A percentile compares a stretch with the other conserved stretches of the same genome.
Evolutionary conservation across 2,888 invertebrate genomes (phyloP).

Genomic region (Cheilosia vulpina): DNA sequence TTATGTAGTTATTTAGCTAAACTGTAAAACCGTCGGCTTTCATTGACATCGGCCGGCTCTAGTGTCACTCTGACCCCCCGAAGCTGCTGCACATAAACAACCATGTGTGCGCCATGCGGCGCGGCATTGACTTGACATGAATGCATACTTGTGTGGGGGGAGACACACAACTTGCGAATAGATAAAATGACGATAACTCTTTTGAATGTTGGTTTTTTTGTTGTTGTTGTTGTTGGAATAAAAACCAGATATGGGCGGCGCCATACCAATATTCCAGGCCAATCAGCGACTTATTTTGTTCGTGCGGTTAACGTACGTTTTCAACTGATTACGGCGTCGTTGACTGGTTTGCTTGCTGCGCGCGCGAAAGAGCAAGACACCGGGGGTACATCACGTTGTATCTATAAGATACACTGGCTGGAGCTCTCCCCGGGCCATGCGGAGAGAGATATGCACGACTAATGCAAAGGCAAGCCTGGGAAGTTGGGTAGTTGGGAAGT

Average conservation of each 20-base stretch:
- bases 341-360: slow-evolving; percentile 70
- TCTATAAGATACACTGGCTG: slow-evolving; percentile 71
- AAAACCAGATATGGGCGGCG: slow-evolving; percentile 84
- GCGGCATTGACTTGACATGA: slow-evolving; percentile 33
- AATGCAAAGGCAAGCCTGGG: slow-evolving; percentile 63
- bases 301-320: slow-evolving; percentile 74
- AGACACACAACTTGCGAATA: slow-evolving; percentile 64
- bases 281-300: slow-evolving; percentile 79
- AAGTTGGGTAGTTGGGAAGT: slow-evolving; percentile 68
- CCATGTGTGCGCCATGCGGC: slow-evolving; percentile 38
- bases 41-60: slow-evolving; percentile 61
- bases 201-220: slow-evolving; percentile 6
- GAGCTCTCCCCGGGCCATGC: slow-evolving; percentile 64
- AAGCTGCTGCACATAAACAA: slow-evolving; percentile 3
- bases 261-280: slow-evolving; percentile 81
- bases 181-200: slow-evolving; percentile 75
- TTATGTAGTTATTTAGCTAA: background rate
- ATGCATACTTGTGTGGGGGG: slow-evolving; percentile 55
- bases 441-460: slow-evolving; percentile 54
- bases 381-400: slow-evolving; percentile 73
- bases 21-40: slow-evolving; percentile 62
- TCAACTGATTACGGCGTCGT: slow-evolving; percentile 73
- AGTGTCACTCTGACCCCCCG: slow-evolving; percentile 54
- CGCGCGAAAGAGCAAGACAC: slow-evolving; percentile 74
- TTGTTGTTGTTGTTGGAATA: slow-evolving; percentile 65